A percentile compares a stretch with the other conserved stretches of the same genome.
Evolutionary conservation across 2,113 vertebrate species (phyloP).

Genomic region (Sminthopsis crassicaudata): DNA sequence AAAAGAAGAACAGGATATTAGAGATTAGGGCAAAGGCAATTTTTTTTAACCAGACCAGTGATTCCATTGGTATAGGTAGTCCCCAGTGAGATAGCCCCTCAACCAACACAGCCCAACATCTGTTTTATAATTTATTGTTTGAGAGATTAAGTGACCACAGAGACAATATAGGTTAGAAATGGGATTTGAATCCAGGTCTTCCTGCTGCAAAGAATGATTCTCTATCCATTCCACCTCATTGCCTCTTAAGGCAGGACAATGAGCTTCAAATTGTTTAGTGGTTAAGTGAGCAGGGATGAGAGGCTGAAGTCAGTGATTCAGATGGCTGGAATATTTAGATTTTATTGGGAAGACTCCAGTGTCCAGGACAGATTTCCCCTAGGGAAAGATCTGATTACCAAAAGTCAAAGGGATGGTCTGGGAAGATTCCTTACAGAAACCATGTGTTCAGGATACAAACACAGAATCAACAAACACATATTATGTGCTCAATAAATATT

Average conservation of each 20-base stretch:
- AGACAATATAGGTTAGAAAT: neutral
- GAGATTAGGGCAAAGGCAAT: too few relatives aligned
- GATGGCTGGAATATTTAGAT: neutral
- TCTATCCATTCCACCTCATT: neutral
- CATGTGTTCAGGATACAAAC: neutral
- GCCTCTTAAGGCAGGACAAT: neutral
- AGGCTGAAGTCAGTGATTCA: neutral
- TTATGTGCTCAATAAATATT: neutral
- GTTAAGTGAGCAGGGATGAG: neutral
- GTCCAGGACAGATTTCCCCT: neutral
- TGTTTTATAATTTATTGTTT: neutral
- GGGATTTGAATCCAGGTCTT: neutral
- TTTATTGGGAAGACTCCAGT: neutral
- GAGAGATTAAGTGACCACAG: neutral
- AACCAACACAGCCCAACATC: neutral
- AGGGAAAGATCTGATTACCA: neutral
- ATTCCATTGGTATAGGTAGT: neutral
- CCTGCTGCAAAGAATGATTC: neutral
- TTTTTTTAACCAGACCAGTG: too few relatives aligned
- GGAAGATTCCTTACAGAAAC: neutral
- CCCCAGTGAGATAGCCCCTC: neutral
- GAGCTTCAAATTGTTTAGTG: neutral
- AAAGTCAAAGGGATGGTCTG: neutral
- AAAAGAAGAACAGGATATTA: too few relatives aligned
- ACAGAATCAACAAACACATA: neutral